A percentile compares a stretch with the other conserved stretches of the same genome.
Evolutionary conservation across 2,113 vertebrate genomes (phyloP).

Genomic region (Rousettus leschenaultii): DNA sequence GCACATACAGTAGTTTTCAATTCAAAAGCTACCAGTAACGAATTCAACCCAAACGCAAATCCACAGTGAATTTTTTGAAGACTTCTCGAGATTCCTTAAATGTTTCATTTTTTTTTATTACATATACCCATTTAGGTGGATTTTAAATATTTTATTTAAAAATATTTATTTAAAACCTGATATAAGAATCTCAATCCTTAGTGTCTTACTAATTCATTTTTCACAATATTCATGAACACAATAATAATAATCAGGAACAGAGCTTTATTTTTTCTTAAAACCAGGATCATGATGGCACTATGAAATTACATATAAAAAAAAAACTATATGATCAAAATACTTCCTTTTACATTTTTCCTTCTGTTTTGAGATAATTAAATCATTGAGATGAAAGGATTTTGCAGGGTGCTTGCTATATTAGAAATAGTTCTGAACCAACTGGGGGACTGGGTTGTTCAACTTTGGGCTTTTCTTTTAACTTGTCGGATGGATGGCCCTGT

Average conservation of each 20-base stretch:
- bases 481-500: neutral
- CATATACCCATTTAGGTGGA: neutral
- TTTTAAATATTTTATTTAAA: constrained; percentile 31
- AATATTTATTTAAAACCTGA: neutral
- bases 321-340: neutral
- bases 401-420: neutral
- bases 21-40: neutral
- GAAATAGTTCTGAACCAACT: neutral
- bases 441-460: neutral
- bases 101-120: neutral
- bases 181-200: neutral
- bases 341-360: neutral
- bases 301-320: neutral
- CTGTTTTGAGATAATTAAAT: neutral
- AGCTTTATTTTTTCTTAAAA: constrained; percentile 6
- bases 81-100: neutral
- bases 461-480: neutral
- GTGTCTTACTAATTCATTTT: constrained; percentile 4
- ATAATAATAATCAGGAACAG: neutral
- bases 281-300: neutral
- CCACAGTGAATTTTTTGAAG: neutral
- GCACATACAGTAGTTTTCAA: neutral
- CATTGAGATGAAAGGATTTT: neutral
- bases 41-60: constrained; percentile 16
- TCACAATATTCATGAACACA: neutral